Percentiles rank a stretch among this genome's conserved stretches.
Evolutionary conservation across 2,888 invertebrate genomes (phyloP).

Genomic region (Diadegma fenestrale): DNA sequence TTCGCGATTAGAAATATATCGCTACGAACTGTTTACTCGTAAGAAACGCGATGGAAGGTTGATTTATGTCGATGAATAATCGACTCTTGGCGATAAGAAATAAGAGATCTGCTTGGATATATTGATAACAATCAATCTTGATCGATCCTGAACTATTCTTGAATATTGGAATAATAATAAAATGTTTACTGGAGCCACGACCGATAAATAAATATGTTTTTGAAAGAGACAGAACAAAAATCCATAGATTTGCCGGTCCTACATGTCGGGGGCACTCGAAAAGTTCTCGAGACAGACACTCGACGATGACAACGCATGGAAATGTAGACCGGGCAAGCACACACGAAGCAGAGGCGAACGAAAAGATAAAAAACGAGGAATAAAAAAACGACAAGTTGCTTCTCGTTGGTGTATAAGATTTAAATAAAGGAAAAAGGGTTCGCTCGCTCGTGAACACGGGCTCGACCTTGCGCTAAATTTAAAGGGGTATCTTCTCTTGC

Average conservation of each 20-base stretch:
- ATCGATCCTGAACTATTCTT: not conserved
- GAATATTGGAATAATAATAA: conserved; percentile 14
- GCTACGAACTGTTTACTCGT: not conserved
- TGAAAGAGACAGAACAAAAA: conserved; percentile 29
- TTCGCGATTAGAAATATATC: not conserved
- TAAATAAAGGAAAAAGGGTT: conserved; percentile 65
- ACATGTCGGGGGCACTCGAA: conserved; percentile 19
- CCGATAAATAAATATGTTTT: conserved; percentile 67
- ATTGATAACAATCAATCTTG: not conserved
- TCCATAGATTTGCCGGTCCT: not conserved
- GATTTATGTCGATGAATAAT: not conserved
- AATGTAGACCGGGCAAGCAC: conserved; percentile 30
- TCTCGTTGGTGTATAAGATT: conserved; percentile 53
- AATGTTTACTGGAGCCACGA: conserved; percentile 6
- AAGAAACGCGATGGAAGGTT: not conserved
- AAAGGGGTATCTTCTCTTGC: conserved; percentile 68
- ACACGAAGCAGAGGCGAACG: not conserved
- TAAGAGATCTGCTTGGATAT: not conserved
- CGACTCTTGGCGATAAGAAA: not conserved
- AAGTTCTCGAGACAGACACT: conserved; percentile 43
- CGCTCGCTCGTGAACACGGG: conserved; percentile 35
- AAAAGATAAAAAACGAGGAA: conserved; percentile 1
- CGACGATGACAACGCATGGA: conserved; percentile 43
- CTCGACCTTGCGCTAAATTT: conserved; percentile 74
- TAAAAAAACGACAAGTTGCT: conserved; percentile 33